Conservation (phyloP, 2,797 vertebrate genomes). For the Pipistrellus kuhlii region DNA sequence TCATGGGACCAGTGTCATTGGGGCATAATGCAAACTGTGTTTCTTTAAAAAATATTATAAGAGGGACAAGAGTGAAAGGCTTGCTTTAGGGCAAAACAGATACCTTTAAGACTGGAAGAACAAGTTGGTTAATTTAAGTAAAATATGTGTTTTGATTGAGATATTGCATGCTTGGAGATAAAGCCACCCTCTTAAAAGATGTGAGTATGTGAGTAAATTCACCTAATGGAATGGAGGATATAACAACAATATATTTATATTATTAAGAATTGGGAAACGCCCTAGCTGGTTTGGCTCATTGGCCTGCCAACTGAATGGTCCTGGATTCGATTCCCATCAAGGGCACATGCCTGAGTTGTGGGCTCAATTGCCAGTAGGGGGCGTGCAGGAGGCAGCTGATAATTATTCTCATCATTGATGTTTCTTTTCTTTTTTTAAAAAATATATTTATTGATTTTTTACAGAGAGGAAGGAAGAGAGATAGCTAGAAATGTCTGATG, state of each 20-base stretch:
- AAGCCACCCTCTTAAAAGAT: not conserved
- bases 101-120: not conserved
- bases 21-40: not conserved
- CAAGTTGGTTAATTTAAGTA: not conserved
- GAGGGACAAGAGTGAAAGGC: not conserved
- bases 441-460: no score
- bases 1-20: not conserved
- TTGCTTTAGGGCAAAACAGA: conserved; percentile 7
- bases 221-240: not conserved
- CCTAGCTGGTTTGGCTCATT: no score
- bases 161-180: not conserved
- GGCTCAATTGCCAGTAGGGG: no score
- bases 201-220: not conserved
- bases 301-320: no score
- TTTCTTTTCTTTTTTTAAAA: no score
- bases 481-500: no score
- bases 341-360: no score
- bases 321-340: no score
- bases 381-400: no score
- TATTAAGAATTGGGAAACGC: not conserved
- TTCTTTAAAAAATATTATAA: not conserved
- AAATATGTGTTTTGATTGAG: conserved; percentile 17
- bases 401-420: no score
- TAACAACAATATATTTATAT: not conserved
- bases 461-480: no score